phyloP scores from a whole-genome alignment of 1,140 invertebrate genomes.

The Drosophila kikkawai region DNA sequence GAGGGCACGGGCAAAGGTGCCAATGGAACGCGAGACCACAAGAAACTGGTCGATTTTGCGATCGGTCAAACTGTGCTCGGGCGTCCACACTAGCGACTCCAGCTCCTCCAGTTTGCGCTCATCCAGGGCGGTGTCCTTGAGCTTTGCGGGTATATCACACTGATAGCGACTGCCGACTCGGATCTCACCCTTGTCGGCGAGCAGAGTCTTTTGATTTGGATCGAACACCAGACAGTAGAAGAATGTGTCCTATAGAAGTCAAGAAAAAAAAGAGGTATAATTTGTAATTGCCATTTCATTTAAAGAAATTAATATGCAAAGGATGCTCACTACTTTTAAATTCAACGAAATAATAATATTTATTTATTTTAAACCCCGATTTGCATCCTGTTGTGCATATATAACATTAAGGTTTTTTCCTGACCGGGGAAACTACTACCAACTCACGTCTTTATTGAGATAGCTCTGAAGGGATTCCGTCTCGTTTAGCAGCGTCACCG shows the following conservation, averaged over 20 bases:
- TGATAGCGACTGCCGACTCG: slow-evolving; percentile 97
- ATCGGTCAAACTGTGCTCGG: slow-evolving; percentile 95
- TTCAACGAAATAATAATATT: not conserved
- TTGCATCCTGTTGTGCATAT: not conserved
- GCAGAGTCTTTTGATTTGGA: slow-evolving; percentile 98
- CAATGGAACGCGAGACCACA: slow-evolving; percentile 98
- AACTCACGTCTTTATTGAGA: slow-evolving; percentile 96
- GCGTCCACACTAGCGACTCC: slow-evolving; percentile 97
- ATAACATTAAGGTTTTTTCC: not conserved
- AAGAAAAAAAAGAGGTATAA: slow-evolving; percentile 61
- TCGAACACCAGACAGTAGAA: slow-evolving; percentile 99
- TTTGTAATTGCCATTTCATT: not conserved
- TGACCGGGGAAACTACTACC: slow-evolving; percentile 12
- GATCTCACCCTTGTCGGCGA: slow-evolving; percentile 98
- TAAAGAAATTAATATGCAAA: not conserved
- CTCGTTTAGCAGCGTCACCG: slow-evolving; percentile 98
- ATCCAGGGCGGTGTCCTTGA: slow-evolving; percentile 92
- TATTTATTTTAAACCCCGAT: not conserved
- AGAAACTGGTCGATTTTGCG: slow-evolving; percentile 99
- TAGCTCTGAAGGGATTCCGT: slow-evolving; percentile 98
- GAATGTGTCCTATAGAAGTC: slow-evolving; percentile 94
- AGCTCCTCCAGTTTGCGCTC: slow-evolving; percentile 91
- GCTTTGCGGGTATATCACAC: slow-evolving; percentile 92
- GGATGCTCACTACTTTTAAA: not conserved
- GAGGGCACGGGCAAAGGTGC: slow-evolving; percentile 98